A percentile compares a stretch with the other conserved stretches of the same genome.
Evolutionary conservation across 2,888 invertebrate genomes (phyloP).

Genomic region (Cephus spinipes): DNA sequence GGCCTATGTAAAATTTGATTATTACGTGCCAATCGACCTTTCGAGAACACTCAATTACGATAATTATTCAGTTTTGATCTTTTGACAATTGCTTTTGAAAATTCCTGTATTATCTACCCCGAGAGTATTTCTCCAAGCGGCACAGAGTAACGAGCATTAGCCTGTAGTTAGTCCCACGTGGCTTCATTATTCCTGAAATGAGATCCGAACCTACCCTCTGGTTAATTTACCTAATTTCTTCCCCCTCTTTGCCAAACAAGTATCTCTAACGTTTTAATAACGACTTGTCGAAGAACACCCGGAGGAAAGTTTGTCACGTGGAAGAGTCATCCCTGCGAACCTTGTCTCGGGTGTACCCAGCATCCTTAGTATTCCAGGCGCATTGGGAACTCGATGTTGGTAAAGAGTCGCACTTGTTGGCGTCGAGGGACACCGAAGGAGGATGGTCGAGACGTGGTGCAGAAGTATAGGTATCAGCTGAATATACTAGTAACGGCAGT

Average conservation of each 20-base stretch:
- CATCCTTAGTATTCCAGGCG: constrained; percentile 54
- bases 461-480: not conserved
- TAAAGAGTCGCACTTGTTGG: constrained; percentile 64
- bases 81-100: not conserved
- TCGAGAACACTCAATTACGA: not conserved
- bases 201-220: not conserved
- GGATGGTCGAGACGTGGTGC: constrained; percentile 33
- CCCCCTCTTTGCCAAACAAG: not conserved
- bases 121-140: constrained; percentile 8
- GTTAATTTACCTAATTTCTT: not conserved
- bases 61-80: not conserved
- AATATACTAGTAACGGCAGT: not conserved
- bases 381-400: constrained; percentile 59
- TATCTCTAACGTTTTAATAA: not conserved
- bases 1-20: not conserved
- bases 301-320: not conserved
- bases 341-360: not conserved
- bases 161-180: not conserved
- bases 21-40: not conserved
- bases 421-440: constrained; percentile 54
- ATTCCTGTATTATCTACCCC: not conserved
- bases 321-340: not conserved
- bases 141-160: constrained; percentile 2
- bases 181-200: not conserved
- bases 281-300: not conserved